Base-by-base conservation (phyloP, 2,888 invertebrate species). In the Leucania comma region DNA sequence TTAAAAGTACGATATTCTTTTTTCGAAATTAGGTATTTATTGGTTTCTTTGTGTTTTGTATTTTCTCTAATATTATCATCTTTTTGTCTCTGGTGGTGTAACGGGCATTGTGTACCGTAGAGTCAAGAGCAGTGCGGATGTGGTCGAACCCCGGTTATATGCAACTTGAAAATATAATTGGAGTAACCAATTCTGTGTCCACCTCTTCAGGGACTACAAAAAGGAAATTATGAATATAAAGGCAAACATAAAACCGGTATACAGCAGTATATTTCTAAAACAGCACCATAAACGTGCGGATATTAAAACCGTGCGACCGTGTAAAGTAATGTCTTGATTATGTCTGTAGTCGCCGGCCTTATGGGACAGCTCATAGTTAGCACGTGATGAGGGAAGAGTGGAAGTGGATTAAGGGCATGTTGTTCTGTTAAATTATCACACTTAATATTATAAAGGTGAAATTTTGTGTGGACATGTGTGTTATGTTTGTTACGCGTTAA, bases 241-340 rank as follows among this genome's bases (percentile, higher is more conserved):
- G 26, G 14, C 32, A 72, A 54, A 26, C 26, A 50, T 51, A 50
- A 62, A 72, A 58, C 51, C 1, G 20, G 12, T 58, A 75, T 56
- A 12, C n/a, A 20, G 58, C 35, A 53, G 63, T 29, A 51, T 29
- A 71, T 63, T 71, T 42, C 42, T 71, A 71, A 74, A 70, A 62
- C 77, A 71, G 29, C 24, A 51, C 35, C 51, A 64, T 58, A 57
- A 56, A 78, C 57, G 50, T 32, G 50, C 3, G 3, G n/a, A 53
- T n/a, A 60, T 78, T 78, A 78, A 78, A 72, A 60, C 24, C 24
- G 20, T n/a, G 35, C 59, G 35, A 60, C 56, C 72, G 46, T 56
- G 51, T 46, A 59, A 65, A 56, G 32, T 62, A 60, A 72, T 72
- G 72, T 4, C 56, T 22, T 72, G 38, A 78, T 75, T 72, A 78